A percentile compares a stretch with the other conserved stretches of the same genome.
Evolutionary conservation across 2,888 invertebrate genomes (phyloP).

Genomic region (Sisyra nigra): DNA sequence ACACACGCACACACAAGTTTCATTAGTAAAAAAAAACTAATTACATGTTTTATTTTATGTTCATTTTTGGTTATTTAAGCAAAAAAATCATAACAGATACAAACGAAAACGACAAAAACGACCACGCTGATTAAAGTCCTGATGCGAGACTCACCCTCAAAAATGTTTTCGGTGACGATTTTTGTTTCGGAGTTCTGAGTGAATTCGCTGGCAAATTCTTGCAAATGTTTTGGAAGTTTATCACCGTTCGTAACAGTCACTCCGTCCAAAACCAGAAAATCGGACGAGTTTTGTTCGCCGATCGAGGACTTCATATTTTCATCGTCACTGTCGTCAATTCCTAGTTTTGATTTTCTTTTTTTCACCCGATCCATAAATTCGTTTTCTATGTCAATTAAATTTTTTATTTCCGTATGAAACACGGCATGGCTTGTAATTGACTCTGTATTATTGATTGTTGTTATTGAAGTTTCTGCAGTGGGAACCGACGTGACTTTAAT

Average conservation of each 20-base stretch:
- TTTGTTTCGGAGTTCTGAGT: background rate
- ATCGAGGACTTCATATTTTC: slow-evolving; percentile 38
- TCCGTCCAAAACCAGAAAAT: slow-evolving; percentile 45
- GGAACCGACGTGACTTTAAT: slow-evolving; percentile 52
- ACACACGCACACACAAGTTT: background rate
- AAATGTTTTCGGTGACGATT: background rate
- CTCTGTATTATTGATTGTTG: slow-evolving; percentile 19
- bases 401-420: slow-evolving; percentile 20
- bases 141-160: slow-evolving; percentile 3
- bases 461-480: background rate
- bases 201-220: slow-evolving; percentile 41
- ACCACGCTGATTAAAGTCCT: no score
- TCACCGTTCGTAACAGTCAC: slow-evolving; percentile 41
- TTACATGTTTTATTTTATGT: no score
- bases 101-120: no score
- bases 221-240: slow-evolving; percentile 58
- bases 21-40: no score
- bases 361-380: slow-evolving; percentile 66
- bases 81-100: no score
- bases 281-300: slow-evolving; percentile 26
- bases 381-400: slow-evolving; percentile 42
- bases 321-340: slow-evolving; percentile 46
- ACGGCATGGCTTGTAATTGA: slow-evolving; percentile 8
- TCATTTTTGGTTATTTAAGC: no score
- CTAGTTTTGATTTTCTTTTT: slow-evolving; percentile 50